A percentile compares a stretch with the other conserved stretches of the same genome.
These are phyloP conservation scores for Nymphalis io DNA, from an alignment of 1,140 invertebrate genomes.

Conservation along the genomic window DNA sequence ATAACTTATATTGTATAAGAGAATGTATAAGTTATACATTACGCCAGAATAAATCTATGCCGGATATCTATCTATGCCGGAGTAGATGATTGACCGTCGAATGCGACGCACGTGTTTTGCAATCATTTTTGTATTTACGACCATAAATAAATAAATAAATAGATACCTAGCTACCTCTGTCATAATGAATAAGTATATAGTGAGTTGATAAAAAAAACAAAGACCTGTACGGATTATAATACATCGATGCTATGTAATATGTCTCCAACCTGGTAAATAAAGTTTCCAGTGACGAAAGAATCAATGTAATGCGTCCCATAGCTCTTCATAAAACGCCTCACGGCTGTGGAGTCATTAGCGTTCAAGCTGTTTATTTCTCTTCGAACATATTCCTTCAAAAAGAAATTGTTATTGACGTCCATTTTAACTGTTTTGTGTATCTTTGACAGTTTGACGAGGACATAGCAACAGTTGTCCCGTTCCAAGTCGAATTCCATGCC, in stretches of 20 bases:
- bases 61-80: no score
- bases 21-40: no score
- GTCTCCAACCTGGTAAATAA: constrained; percentile 87
- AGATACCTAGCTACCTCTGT: no score
- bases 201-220: no score
- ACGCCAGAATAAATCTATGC: no score
- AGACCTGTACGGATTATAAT: no score
- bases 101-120: no score
- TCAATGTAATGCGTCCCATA: constrained; percentile 89
- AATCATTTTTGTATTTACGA: no score
- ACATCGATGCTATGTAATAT: neutral
- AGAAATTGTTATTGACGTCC: constrained; percentile 75
- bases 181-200: no score
- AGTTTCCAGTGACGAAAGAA: constrained; percentile 88
- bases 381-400: constrained; percentile 82
- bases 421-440: constrained; percentile 82
- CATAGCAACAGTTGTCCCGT: constrained; percentile 86
- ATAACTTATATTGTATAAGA: no score
- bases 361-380: constrained; percentile 83
- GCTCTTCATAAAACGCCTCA: constrained; percentile 86
- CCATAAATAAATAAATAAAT: no score
- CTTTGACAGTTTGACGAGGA: constrained; percentile 85
- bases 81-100: no score
- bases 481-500: constrained; percentile 86
- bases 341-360: constrained; percentile 83